Evolutionary conservation across 2,113 vertebrate genomes (phyloP), one percentile per base, ranked within the genome.

Genomic region (Semicossyphus pulcher): DNA sequence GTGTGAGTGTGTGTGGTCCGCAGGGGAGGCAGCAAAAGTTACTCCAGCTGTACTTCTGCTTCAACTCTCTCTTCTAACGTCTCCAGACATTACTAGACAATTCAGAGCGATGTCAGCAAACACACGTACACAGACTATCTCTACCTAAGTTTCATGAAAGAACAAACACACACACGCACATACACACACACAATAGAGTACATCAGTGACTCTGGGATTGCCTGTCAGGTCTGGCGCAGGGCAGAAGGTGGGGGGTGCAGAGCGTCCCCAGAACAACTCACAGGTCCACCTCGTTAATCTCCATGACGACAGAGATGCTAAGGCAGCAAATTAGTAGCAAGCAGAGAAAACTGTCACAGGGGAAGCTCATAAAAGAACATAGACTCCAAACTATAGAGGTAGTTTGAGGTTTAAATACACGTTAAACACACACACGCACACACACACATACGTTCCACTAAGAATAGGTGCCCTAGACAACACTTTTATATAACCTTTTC

Each of bases 201-300:
- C 73, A 85, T 45, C 32, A 49, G 69, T 59, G 78, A 84, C 76
- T 84, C 73, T 77, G 76, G 78, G 61, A 86, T 82, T 34, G 69
- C 74, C 86, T 89, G 85, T 88, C 80, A 85, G 65, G 78, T 76
- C 57, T 76, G 77, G 53, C n/a, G 23, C 64, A 65, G 70, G 72
- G 41, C 21, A 29, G 71, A 54, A 66, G 61, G 72, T 63, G 42
- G 52, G 53, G 54, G 58, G 69, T 52, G 69, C 26, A 18, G 60
- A 75, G 60, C 48, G 26, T 72, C 69, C 85, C 75, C 63, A 81
- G 78, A 81, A 88, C 85, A 65, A 82, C 84, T 83, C 76, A 42
- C 71, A 53, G 78, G 80, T 85, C 82, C 73, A 66, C 75, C 87
- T 92, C 88, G 74, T 93, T 93, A 91, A 92, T 93, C 90, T 93